Percentiles rank a stretch among this genome's conserved stretches.
Evolutionary conservation across 2,113 vertebrate species (phyloP).

Genomic region (Puffinus mauretanicus): DNA sequence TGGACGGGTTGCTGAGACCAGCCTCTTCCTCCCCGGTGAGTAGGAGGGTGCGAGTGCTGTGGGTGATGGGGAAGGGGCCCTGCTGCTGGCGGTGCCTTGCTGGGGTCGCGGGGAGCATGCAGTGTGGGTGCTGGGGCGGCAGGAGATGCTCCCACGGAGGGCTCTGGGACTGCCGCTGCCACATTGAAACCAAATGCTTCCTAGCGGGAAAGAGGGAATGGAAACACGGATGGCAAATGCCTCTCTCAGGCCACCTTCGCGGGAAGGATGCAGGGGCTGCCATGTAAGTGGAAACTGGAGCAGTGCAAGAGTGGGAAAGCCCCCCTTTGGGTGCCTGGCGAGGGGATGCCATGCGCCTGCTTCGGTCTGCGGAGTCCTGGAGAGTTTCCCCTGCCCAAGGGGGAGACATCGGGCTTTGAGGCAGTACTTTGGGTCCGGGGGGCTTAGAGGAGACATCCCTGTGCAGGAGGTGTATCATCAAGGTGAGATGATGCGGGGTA

Average conservation of each 20-base stretch:
- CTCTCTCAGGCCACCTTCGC: background rate
- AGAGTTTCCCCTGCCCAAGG: background rate
- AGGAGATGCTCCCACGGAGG: background rate
- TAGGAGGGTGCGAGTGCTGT: background rate
- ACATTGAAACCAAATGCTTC: background rate
- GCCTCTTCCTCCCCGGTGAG: slow-evolving; percentile 43
- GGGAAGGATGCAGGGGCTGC: background rate
- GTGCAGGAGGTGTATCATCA: background rate
- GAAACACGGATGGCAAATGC: background rate
- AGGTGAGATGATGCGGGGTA: background rate
- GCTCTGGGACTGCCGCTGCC: background rate
- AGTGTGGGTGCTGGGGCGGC: accelerated
- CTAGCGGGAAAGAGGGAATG: background rate
- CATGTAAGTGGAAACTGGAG: background rate
- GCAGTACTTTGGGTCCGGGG: background rate
- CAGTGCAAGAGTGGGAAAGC: background rate
- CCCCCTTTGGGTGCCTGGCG: background rate
- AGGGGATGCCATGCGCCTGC: background rate
- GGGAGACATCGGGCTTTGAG: background rate
- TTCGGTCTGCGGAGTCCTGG: background rate
- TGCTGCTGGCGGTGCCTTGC: background rate
- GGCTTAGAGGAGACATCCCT: background rate
- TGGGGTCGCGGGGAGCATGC: background rate
- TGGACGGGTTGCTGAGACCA: slow-evolving; percentile 28
- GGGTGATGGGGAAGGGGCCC: background rate